Conservation (phyloP, 2,888 invertebrate species). For the Conistra vaccinii region DNA sequence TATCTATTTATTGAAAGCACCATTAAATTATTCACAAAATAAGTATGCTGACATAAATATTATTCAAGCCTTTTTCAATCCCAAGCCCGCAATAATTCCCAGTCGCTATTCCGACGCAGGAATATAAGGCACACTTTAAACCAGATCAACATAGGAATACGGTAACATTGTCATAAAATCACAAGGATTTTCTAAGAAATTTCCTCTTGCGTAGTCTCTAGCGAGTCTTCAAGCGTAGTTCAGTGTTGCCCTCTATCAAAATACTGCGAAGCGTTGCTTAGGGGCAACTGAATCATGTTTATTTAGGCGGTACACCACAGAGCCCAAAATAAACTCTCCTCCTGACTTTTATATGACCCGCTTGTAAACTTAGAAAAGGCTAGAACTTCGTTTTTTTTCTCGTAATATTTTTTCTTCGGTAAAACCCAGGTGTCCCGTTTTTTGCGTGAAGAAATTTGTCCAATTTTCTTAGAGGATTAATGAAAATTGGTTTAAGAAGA, state of each 20-base stretch:
- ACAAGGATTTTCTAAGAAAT: slow-evolving; percentile 60
- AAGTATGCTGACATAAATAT: slow-evolving; percentile 9
- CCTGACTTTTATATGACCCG: slow-evolving; percentile 63
- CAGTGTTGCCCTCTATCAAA: slow-evolving; percentile 62
- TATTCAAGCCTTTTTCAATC: slow-evolving; percentile 42
- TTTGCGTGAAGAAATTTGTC: slow-evolving; percentile 34
- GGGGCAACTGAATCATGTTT: slow-evolving; percentile 70
- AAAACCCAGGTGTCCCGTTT: slow-evolving; percentile 57
- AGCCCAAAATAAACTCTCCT: slow-evolving; percentile 52
- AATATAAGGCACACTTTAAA: slow-evolving; percentile 61
- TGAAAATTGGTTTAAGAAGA: slow-evolving; percentile 54
- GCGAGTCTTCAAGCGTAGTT: slow-evolving; percentile 53
- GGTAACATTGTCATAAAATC: slow-evolving; percentile 64
- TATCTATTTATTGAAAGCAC: not conserved
- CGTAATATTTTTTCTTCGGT: slow-evolving; percentile 50
- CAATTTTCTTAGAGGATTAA: slow-evolving; percentile 57
- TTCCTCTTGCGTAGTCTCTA: slow-evolving; percentile 57
- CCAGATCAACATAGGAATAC: slow-evolving; percentile 65
- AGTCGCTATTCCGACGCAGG: slow-evolving; percentile 32
- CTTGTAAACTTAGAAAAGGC: slow-evolving; percentile 60
- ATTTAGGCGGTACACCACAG: slow-evolving; percentile 63
- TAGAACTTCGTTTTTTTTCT: slow-evolving; percentile 54
- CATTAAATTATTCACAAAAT: not conserved
- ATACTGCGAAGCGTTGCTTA: slow-evolving; percentile 64
- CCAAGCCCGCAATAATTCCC: slow-evolving; percentile 50